phyloP scores from a whole-genome alignment of 2,888 invertebrate species.

The Ectemnius continuus region DNA sequence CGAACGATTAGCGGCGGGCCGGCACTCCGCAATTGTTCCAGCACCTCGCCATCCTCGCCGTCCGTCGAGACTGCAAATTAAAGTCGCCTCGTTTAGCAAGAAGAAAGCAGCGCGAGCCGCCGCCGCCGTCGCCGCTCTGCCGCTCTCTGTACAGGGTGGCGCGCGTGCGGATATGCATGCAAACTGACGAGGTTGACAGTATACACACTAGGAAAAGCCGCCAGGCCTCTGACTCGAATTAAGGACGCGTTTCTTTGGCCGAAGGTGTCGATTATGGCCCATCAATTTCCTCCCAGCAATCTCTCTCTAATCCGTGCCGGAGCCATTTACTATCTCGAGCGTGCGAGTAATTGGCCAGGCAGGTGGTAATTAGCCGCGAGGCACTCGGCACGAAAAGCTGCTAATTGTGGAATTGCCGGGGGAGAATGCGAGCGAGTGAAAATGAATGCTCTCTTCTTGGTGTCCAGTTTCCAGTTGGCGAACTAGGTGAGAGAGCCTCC shows the following conservation, averaged over 20 bases:
- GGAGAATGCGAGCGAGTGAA: constrained; percentile 46
- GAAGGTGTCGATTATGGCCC: too few species aligned
- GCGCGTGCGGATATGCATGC: too few species aligned
- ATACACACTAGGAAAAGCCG: too few species aligned
- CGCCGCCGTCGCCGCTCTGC: too few species aligned
- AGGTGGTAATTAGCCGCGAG: background rate
- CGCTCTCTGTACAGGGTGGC: too few species aligned
- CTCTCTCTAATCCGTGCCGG: too few species aligned
- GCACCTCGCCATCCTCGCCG: constrained; percentile 37
- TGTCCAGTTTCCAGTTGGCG: constrained; percentile 52
- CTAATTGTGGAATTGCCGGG: constrained; percentile 38
- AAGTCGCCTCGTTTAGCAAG: constrained; percentile 15
- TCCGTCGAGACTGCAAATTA: constrained; percentile 49
- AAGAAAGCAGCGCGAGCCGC: too few species aligned
- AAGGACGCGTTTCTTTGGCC: too few species aligned
- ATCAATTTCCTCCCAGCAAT: too few species aligned
- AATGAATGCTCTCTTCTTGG: constrained; percentile 59
- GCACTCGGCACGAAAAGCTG: constrained; percentile 2
- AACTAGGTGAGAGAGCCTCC: constrained; percentile 40
- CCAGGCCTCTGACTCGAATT: too few species aligned
- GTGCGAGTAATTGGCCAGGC: background rate
- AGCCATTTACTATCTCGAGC: too few species aligned
- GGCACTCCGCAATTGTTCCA: constrained; percentile 26
- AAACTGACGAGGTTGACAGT: too few species aligned
- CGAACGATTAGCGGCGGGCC: constrained; percentile 17